Evolutionary conservation across 1,140 invertebrate genomes (phyloP).

Genomic region (Helicoverpa zea): DNA sequence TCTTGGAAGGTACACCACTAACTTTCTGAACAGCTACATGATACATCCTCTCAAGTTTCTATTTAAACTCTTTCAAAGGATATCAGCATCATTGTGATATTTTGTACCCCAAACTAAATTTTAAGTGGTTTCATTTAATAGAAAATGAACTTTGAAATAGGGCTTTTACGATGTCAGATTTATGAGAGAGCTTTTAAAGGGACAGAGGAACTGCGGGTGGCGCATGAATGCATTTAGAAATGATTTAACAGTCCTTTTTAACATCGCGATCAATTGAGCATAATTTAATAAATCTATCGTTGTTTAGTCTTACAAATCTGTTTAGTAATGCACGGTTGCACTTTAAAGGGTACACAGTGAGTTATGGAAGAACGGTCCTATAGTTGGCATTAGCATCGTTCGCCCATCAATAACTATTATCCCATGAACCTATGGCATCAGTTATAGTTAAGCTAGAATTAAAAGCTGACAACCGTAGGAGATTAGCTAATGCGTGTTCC

Average conservation of each 20-base stretch:
- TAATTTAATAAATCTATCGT: not conserved
- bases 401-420: constrained; percentile 4
- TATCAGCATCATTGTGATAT: constrained; percentile 3
- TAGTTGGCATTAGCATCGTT: constrained; percentile 14
- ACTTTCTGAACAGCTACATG: constrained; percentile 35
- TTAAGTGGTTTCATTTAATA: not conserved
- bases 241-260: too few species aligned
- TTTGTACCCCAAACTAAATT: not conserved
- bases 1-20: constrained; percentile 49
- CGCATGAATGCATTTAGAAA: not conserved
- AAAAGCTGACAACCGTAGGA: constrained; percentile 14
- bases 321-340: not conserved
- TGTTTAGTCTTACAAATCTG: not conserved
- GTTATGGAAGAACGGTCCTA: not conserved
- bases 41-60: constrained; percentile 9
- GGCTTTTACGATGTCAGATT: constrained; percentile 17
- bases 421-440: not conserved
- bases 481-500: constrained; percentile 55
- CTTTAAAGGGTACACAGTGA: not conserved
- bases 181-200: constrained; percentile 24
- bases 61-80: not conserved
- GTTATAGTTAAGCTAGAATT: constrained; percentile 14
- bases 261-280: not conserved
- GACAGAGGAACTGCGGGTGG: constrained; percentile 1
- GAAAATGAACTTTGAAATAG: not conserved